Percentiles rank a stretch among this genome's conserved stretches.
Conservation (phyloP, 2,797 vertebrate genomes). For the Malurus splendens region DNA sequence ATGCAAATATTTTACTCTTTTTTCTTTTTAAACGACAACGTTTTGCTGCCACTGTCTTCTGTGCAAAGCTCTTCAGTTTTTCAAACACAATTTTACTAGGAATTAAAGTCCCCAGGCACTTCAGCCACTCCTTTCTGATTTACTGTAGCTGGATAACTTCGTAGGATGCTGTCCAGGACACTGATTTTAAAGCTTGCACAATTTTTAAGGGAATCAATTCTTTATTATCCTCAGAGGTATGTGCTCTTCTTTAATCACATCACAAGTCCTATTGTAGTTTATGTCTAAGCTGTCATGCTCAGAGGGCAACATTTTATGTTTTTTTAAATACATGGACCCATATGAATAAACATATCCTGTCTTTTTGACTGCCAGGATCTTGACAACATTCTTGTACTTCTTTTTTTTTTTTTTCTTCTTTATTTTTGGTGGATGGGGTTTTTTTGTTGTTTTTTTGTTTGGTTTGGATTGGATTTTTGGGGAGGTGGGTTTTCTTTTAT, state of each 20-base stretch:
- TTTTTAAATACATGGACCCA: not conserved
- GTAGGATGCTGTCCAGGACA: not conserved
- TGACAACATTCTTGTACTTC: not conserved
- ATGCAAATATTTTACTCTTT: not conserved
- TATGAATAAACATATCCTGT: not conserved
- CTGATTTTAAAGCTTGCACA: constrained; percentile 29
- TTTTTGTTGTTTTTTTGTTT: too few relatives aligned
- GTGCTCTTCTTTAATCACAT: constrained; percentile 26
- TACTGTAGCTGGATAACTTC: constrained; percentile 18
- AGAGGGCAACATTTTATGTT: not conserved
- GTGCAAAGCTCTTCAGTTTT: not conserved
- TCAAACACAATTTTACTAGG: not conserved
- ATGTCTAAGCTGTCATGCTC: constrained; percentile 3
- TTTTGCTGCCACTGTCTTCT: not conserved
- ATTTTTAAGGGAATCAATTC: not conserved
- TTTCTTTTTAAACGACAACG: not conserved
- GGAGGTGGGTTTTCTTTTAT: too few relatives aligned
- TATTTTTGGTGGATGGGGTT: too few relatives aligned
- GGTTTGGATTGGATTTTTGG: too few relatives aligned
- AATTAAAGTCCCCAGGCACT: not conserved
- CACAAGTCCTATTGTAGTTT: not conserved
- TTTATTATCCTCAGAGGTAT: constrained; percentile 7
- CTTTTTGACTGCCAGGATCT: not conserved
- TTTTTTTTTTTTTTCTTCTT: not conserved
- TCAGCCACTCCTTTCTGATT: constrained; percentile 25